Evolutionary conservation across 2,888 invertebrate genomes (phyloP).

Genomic region (Orthonevra nobilis): DNA sequence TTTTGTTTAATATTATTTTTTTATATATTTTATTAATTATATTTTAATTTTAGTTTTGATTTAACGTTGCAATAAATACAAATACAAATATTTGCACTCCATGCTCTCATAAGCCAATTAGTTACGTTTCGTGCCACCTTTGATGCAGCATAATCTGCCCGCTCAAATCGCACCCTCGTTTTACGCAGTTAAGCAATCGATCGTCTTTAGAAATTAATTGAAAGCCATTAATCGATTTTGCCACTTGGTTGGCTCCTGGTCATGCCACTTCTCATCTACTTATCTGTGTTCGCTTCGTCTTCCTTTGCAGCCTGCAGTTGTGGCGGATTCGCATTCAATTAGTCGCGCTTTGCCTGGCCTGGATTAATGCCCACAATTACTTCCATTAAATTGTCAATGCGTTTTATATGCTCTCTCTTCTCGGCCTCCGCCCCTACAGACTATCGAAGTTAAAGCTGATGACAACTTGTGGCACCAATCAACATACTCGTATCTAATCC

Average conservation of each 20-base stretch:
- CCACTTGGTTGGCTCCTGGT: slow-evolving; percentile 54
- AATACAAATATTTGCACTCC: no score
- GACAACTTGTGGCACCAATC: slow-evolving; percentile 65
- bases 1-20: no score
- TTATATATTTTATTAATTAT: no score
- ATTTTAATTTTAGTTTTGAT: no score
- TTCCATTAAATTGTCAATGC: slow-evolving; percentile 58
- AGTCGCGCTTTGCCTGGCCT: slow-evolving; percentile 50
- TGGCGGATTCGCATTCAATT: slow-evolving; percentile 56
- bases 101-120: no score
- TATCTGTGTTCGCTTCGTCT: background rate
- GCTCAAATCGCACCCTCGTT: no score
- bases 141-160: no score
- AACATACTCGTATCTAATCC: slow-evolving; percentile 59
- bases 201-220: slow-evolving; percentile 52
- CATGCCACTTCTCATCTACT: slow-evolving; percentile 21
- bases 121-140: no score
- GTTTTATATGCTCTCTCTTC: slow-evolving; percentile 34
- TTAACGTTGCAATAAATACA: no score
- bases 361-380: slow-evolving; percentile 65
- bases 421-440: background rate
- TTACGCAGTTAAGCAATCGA: slow-evolving; percentile 51
- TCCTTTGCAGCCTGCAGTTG: slow-evolving; percentile 12
- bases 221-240: slow-evolving; percentile 63
- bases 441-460: slow-evolving; percentile 23